Conservation (phyloP, 2,888 invertebrate genomes). For the Drosophila barbarae region DNA sequence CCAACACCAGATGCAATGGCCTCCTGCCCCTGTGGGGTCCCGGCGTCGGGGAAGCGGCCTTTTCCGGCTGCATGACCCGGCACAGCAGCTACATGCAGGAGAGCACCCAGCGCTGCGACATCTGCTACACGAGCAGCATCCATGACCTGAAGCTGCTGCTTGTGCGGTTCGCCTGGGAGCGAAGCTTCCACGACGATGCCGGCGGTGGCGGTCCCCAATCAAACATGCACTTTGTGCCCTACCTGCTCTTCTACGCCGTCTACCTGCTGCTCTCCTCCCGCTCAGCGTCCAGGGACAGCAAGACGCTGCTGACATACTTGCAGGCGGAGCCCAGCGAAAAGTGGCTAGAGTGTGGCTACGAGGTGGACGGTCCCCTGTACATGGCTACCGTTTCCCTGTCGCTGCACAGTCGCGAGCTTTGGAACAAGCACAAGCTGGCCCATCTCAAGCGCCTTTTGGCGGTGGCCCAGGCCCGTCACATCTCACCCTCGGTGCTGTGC, state of each 20-base stretch:
- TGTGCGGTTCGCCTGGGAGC: slow-evolving; percentile 93
- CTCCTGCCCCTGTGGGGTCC: slow-evolving; percentile 98
- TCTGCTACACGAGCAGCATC: slow-evolving; percentile 82
- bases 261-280: slow-evolving; percentile 95
- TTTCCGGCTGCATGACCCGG: slow-evolving; percentile 94
- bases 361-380: slow-evolving; percentile 95
- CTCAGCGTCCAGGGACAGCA: slow-evolving; percentile 88
- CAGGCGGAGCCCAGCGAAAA: slow-evolving; percentile 83
- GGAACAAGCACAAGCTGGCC: slow-evolving; percentile 86
- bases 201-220: slow-evolving; percentile 98
- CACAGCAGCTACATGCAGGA: slow-evolving; percentile 90
- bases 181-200: slow-evolving; percentile 98
- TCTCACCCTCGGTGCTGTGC: slow-evolving; percentile 81
- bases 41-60: slow-evolving; percentile 93
- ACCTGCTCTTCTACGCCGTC: slow-evolving; percentile 95
- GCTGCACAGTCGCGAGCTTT: slow-evolving; percentile 88
- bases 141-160: slow-evolving; percentile 96
- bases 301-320: slow-evolving; percentile 87
- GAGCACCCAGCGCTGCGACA: slow-evolving; percentile 79
- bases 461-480: slow-evolving; percentile 88
- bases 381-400: slow-evolving; percentile 90
- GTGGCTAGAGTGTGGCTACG: slow-evolving; percentile 90
- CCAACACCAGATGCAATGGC: slow-evolving; percentile 98
- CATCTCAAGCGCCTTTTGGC: slow-evolving; percentile 89
- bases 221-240: slow-evolving; percentile 97